These are phyloP conservation scores for Psammodynastes pulverulentus DNA, from an alignment of 2,113 vertebrate species.

Conservation along the genomic window DNA sequence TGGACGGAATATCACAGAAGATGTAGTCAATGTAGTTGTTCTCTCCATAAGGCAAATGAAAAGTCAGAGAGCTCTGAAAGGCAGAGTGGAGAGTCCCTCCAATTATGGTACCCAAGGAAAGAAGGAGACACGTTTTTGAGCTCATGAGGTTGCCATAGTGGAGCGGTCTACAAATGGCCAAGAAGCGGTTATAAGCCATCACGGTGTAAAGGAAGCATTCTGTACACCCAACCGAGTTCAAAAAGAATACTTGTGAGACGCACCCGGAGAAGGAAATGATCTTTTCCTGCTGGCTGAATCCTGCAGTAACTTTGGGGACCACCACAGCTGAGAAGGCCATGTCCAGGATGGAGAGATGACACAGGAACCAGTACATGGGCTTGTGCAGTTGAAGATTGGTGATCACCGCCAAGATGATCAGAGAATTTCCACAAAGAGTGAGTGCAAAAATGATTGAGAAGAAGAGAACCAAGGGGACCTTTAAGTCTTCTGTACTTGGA, in stretches of 20 bases:
- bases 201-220: constrained; percentile 64
- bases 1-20: constrained; percentile 64
- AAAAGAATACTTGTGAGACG: constrained; percentile 56
- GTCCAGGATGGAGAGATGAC: constrained; percentile 62
- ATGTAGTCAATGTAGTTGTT: constrained; percentile 54
- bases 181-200: constrained; percentile 64
- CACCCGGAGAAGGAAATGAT: constrained; percentile 60
- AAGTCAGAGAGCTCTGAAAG: constrained; percentile 51
- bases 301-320: constrained; percentile 61
- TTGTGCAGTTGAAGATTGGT: constrained; percentile 48
- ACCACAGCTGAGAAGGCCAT: constrained; percentile 60
- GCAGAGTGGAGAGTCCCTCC: constrained; percentile 59
- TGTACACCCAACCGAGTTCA: constrained; percentile 64
- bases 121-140: constrained; percentile 37
- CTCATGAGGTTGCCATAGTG: constrained; percentile 60
- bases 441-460: not conserved
- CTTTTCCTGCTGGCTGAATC: constrained; percentile 45
- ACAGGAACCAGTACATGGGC: constrained; percentile 65
- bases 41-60: constrained; percentile 53
- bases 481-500: not conserved
- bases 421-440: not conserved
- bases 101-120: constrained; percentile 58
- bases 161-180: constrained; percentile 64
- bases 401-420: constrained; percentile 30
- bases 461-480: not conserved